phyloP scores from a whole-genome alignment of 2,797 vertebrate genomes.

The Karalla daura region DNA sequence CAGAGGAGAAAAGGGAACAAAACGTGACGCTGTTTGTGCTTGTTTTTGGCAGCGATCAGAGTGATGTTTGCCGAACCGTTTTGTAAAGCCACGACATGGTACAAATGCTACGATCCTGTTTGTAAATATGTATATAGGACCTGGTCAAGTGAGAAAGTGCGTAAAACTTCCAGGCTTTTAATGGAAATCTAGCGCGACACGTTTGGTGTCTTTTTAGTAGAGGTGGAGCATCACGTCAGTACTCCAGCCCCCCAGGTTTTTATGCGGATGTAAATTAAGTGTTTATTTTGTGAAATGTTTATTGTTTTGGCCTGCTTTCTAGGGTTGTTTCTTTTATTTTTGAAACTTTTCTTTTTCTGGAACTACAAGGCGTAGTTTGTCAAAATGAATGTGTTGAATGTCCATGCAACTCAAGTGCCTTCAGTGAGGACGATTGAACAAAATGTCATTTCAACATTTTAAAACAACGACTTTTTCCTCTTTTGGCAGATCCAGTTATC shows the following conservation, averaged over 20 bases:
- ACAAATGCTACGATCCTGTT: background rate
- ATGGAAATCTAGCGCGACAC: background rate
- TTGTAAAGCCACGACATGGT: background rate
- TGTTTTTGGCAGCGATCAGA: too few relatives aligned
- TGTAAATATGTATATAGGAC: conserved; percentile 50
- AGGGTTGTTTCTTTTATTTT: background rate
- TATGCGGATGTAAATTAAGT: conserved; percentile 1
- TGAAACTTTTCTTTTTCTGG: background rate
- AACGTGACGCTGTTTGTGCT: too few relatives aligned
- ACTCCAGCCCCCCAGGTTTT: background rate
- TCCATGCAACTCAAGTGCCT: conserved; percentile 42
- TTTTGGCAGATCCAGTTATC: background rate
- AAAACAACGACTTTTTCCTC: background rate
- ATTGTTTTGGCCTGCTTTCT: background rate
- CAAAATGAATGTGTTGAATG: conserved; percentile 25
- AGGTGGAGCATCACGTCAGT: background rate
- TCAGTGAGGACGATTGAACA: background rate
- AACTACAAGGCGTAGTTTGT: background rate
- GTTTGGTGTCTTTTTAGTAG: background rate
- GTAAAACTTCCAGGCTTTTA: background rate
- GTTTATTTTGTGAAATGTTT: background rate
- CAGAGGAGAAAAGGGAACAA: too few relatives aligned
- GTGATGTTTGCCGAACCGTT: background rate
- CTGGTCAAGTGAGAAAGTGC: too few relatives aligned
- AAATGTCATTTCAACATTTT: conserved; percentile 15